Evolutionary conservation across 2,888 invertebrate species (phyloP).

Genomic region (Cryptocephalus primarius): DNA sequence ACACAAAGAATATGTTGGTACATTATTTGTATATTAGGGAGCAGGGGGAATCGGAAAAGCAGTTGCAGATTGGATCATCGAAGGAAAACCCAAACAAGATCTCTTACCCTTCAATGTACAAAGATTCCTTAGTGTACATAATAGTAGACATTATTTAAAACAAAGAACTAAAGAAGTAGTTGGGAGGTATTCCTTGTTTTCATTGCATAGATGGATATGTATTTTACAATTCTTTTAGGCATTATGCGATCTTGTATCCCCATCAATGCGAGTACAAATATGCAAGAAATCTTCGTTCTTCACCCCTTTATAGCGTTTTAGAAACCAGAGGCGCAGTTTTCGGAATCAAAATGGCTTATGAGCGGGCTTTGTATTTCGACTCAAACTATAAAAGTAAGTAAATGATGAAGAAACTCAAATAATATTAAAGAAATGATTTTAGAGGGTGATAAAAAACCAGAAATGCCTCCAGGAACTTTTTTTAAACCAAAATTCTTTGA

Average conservation of each 20-base stretch:
- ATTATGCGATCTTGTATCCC: slow-evolving; percentile 46
- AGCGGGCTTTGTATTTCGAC: slow-evolving; percentile 58
- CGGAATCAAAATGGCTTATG: slow-evolving; percentile 61
- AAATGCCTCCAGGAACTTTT: slow-evolving; percentile 51
- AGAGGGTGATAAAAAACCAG: slow-evolving; percentile 40
- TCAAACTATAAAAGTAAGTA: slow-evolving; percentile 41
- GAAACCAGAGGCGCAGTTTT: slow-evolving; percentile 55
- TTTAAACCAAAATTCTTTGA: slow-evolving; percentile 60
- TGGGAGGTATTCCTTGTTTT: slow-evolving; percentile 36
- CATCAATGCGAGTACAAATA: slow-evolving; percentile 50
- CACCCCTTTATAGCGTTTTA: slow-evolving; percentile 55
- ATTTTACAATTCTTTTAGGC: slow-evolving; percentile 27
- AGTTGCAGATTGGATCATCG: slow-evolving; percentile 57
- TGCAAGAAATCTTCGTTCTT: slow-evolving; percentile 51
- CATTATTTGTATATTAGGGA: slow-evolving; percentile 28
- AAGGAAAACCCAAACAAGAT: slow-evolving; percentile 51
- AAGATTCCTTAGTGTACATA: slow-evolving; percentile 54
- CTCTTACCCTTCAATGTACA: slow-evolving; percentile 54
- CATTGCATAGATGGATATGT: neutral
- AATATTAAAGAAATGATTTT: slow-evolving; percentile 3
- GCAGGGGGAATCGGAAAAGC: slow-evolving; percentile 60
- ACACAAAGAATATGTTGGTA: too few relatives aligned
- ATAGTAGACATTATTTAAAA: slow-evolving; percentile 48
- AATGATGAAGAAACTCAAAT: neutral
- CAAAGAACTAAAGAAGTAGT: slow-evolving; percentile 55